phyloP scores from a whole-genome alignment of 1,140 invertebrate species.

The Drosophila neocordata region DNA sequence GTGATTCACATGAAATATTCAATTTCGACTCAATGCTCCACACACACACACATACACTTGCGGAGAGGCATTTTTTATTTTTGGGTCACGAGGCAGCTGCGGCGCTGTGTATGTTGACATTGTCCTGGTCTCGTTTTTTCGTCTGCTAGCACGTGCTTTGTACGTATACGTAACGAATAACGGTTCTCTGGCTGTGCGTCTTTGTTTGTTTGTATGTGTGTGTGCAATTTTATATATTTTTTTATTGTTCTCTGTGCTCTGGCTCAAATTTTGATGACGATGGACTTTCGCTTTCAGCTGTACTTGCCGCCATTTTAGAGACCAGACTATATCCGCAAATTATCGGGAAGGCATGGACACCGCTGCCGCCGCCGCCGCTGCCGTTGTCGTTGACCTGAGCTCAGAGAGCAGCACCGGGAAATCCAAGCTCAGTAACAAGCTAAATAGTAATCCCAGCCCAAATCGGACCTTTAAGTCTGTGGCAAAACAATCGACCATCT shows the following conservation, averaged over 20 bases:
- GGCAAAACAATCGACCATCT: background rate
- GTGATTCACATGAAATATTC: conserved; percentile 73
- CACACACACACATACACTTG: conserved; percentile 19
- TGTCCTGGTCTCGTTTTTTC: conserved; percentile 71
- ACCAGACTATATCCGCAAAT: conserved; percentile 28
- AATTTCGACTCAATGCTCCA: conserved; percentile 32
- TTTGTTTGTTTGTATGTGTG: background rate
- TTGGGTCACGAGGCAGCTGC: conserved; percentile 75
- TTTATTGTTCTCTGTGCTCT: conserved; percentile 42
- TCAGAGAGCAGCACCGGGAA: conserved; percentile 46
- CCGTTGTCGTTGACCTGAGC: conserved; percentile 67
- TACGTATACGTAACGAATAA: conserved; percentile 67
- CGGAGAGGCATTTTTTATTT: conserved; percentile 56
- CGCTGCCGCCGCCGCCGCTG: conserved; percentile 69
- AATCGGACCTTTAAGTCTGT: conserved; percentile 9
- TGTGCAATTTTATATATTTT: conserved; percentile 1
- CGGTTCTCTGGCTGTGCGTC: conserved; percentile 7
- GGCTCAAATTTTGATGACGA: conserved; percentile 63
- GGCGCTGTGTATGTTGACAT: conserved; percentile 69
- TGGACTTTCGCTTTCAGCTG: conserved; percentile 59
- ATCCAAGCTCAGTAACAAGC: conserved; percentile 45
- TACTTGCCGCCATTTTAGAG: conserved; percentile 46
- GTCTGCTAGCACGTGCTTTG: conserved; percentile 72
- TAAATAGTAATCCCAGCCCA: conserved; percentile 25
- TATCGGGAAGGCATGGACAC: conserved; percentile 60